phyloP scores from a whole-genome alignment of 2,113 vertebrate species.

The Salminus brasiliensis region DNA sequence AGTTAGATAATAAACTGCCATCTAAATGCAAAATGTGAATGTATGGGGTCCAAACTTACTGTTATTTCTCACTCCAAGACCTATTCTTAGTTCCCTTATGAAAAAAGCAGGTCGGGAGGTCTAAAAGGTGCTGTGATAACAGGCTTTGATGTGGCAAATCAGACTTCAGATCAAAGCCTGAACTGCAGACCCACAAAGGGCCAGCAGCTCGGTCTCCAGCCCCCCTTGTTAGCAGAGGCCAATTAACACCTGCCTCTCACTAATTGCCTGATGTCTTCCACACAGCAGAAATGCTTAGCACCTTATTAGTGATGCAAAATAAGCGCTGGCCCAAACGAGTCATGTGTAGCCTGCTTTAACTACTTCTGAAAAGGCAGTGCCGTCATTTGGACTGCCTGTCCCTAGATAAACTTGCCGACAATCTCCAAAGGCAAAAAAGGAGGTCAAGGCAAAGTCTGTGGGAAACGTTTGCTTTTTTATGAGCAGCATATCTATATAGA shows the following conservation, averaged over 20 bases:
- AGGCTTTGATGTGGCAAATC: constrained; percentile 43
- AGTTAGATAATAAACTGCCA: background rate
- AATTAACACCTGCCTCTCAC: constrained; percentile 40
- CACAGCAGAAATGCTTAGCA: constrained; percentile 28
- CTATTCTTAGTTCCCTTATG: background rate
- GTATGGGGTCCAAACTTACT: background rate
- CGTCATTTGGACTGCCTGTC: constrained; percentile 6
- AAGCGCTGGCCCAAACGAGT: constrained; percentile 35
- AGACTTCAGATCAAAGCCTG: constrained; percentile 41
- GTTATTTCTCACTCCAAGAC: background rate
- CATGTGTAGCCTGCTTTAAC: constrained; percentile 19
- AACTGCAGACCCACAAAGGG: constrained; percentile 26
- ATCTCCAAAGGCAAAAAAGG: background rate
- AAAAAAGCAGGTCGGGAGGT: constrained; percentile 27
- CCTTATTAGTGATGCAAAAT: constrained; percentile 40
- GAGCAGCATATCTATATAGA: background rate
- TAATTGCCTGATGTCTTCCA: constrained; percentile 39
- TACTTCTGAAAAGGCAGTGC: constrained; percentile 37
- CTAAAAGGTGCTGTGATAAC: constrained; percentile 18
- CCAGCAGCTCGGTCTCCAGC: constrained; percentile 15
- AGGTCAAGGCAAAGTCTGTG: constrained; percentile 9
- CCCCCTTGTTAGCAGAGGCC: constrained; percentile 36
- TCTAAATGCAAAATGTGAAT: background rate
- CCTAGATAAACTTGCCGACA: background rate
- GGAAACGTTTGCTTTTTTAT: background rate